Conservation (phyloP, 2,888 invertebrate species). For the Acronicta aceris region DNA sequence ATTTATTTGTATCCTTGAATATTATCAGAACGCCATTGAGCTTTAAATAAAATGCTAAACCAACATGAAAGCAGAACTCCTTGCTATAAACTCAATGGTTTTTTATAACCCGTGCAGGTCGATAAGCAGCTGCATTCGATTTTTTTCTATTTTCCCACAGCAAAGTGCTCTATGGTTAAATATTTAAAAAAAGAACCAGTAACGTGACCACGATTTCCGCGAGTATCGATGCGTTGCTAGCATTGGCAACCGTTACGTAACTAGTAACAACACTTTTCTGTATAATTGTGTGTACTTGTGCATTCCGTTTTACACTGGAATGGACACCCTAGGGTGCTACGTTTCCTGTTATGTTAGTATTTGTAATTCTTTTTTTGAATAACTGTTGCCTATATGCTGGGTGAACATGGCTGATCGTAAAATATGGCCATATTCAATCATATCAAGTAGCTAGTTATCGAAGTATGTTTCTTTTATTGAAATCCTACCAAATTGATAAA, state of each 20-base stretch:
- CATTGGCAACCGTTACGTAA: slow-evolving; percentile 50
- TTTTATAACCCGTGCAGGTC: slow-evolving; percentile 1
- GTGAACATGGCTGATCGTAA: slow-evolving; percentile 2
- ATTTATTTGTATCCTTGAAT: too few relatives aligned
- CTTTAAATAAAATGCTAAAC: neutral
- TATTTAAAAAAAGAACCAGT: slow-evolving; percentile 40
- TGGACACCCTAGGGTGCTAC: slow-evolving; percentile 50
- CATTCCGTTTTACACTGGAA: slow-evolving; percentile 47
- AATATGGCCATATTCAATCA: too few relatives aligned
- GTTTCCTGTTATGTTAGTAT: slow-evolving; percentile 40
- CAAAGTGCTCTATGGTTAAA: slow-evolving; percentile 11
- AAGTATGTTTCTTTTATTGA: too few relatives aligned
- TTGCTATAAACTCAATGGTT: neutral
- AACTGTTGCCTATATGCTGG: slow-evolving; percentile 17
- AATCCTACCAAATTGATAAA: too few relatives aligned
- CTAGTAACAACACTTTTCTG: slow-evolving; percentile 43
- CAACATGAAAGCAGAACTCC: neutral
- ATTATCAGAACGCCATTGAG: too few relatives aligned
- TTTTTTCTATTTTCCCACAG: slow-evolving; percentile 8
- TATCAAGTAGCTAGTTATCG: too few relatives aligned
- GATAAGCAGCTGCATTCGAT: slow-evolving; percentile 6
- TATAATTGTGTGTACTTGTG: slow-evolving; percentile 48
- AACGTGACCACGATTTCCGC: slow-evolving; percentile 37
- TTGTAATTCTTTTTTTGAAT: slow-evolving; percentile 41
- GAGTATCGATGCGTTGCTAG: slow-evolving; percentile 48